phyloP scores from a whole-genome alignment of 2,797 vertebrate species.

The Octomys mimax region DNA sequence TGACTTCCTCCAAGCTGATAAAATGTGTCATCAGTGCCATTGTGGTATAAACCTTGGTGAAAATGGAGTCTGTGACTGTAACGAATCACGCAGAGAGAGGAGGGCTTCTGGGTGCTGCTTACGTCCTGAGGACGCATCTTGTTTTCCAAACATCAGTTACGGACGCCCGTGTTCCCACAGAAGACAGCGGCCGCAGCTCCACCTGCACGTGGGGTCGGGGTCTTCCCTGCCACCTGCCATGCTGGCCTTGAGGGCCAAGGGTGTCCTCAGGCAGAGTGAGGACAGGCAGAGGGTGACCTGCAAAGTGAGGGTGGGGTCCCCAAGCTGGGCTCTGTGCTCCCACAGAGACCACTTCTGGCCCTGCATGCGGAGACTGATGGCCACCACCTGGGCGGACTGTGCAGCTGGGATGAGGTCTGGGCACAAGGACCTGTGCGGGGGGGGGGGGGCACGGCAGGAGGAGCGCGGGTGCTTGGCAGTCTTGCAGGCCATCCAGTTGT shows the following conservation, averaged over 20 bases:
- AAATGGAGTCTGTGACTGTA: neutral
- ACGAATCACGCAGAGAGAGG: neutral
- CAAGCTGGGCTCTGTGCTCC: neutral
- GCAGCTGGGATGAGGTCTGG: neutral
- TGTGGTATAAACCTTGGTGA: conserved; percentile 10
- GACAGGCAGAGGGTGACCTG: neutral
- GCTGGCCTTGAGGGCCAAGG: neutral
- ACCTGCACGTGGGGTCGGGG: fast-evolving
- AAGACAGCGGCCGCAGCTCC: neutral
- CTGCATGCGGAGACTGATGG: neutral
- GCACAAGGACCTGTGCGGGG: neutral
- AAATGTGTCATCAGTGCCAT: neutral
- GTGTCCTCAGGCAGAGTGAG: neutral
- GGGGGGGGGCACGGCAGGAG: neutral
- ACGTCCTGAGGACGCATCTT: conserved; percentile 31
- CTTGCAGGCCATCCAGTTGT: neutral
- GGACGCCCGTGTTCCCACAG: neutral
- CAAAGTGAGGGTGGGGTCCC: neutral
- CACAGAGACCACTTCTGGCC: neutral
- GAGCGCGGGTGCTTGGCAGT: neutral
- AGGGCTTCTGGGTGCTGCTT: neutral
- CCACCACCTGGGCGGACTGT: conserved; percentile 45
- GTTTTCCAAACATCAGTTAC: neutral
- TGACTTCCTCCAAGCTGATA: neutral
- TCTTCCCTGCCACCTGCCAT: neutral